Base-by-base conservation (phyloP, 2,797 vertebrate genomes). In the Lithobates pipiens region DNA sequence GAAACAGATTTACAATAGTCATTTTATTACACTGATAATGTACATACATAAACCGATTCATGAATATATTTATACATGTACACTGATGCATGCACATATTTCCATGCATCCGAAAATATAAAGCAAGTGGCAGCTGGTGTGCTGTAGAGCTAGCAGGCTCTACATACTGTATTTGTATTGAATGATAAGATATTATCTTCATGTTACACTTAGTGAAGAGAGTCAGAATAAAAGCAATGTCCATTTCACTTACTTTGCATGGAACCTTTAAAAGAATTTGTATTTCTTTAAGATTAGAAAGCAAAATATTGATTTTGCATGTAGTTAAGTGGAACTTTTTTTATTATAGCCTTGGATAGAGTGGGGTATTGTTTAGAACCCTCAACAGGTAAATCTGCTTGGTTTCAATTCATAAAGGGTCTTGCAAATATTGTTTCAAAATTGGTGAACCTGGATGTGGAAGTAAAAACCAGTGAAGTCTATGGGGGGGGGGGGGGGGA, bases 21-120 rank as follows among this genome's bases (percentile, higher is more conserved):
- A 68, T 76, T 83, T 83, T 83, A 75, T 76, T 83, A 68, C 61
- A 75, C 72, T 83, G 71, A 83, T 83, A 83, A 83, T 34, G 72
- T 76, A 83, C 61, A 68, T 83, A 83, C 81, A 75, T 75, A 83
- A 83, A 82, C 34, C 50, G 70, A 82, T 44, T 82, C 80, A 82
- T 82, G 70, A 72, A 82, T 82, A 74, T 63, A 82, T 82, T 82
- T 82, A 82, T 82, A 82, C 34, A 63, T 73, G 80, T 42, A 82
- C 80, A 82, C 34, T 82, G 50, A 65, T 63, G 32, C n/a, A 57
- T 73, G 54, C 54, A 73, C 72, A 44, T 63, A 82, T 82, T 63
- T 82, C 54, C 36, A 82, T 74, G 69, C 61, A 82, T 34, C 80
- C 65, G 72, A 74, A 63, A 82, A 65, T 82, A 63, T 44, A 82